Conservation (phyloP, 1,140 invertebrate species). For the Drosophila tropicalis region DNA sequence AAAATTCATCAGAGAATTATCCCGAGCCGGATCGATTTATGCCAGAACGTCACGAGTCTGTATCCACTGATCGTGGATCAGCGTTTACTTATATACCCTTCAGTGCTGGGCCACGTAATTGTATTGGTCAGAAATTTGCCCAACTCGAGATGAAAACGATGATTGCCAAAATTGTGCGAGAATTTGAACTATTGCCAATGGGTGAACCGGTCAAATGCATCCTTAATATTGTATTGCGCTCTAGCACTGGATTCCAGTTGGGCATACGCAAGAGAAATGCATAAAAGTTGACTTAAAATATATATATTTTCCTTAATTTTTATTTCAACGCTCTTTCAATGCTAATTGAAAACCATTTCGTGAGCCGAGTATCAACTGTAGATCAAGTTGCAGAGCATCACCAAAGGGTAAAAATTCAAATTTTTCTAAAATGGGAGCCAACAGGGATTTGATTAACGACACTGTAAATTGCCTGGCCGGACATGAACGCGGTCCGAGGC, state of each 20-base stretch:
- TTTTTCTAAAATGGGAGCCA: conserved; percentile 40
- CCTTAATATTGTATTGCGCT: conserved; percentile 68
- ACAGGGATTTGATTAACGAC: conserved; percentile 35
- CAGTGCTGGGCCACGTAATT: conserved; percentile 88
- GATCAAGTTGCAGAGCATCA: conserved; percentile 34
- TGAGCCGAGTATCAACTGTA: conserved; percentile 46
- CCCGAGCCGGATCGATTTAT: conserved; percentile 83
- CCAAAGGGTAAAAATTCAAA: conserved; percentile 62
- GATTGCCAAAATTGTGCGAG: conserved; percentile 71
- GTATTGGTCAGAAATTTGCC: conserved; percentile 85
- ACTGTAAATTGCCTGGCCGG: conserved; percentile 52
- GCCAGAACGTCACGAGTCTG: conserved; percentile 86
- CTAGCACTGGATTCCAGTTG: conserved; percentile 64
- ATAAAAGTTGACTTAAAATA: background rate
- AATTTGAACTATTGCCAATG: conserved; percentile 83
- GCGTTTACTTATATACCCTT: conserved; percentile 87
- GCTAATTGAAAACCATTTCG: conserved; percentile 65
- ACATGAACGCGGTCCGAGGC: conserved; percentile 59
- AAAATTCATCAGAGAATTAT: conserved; percentile 23
- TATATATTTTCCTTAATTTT: background rate
- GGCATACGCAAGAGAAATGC: conserved; percentile 49
- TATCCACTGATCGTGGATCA: conserved; percentile 70
- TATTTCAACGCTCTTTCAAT: conserved; percentile 23
- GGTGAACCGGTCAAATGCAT: conserved; percentile 56
- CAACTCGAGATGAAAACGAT: conserved; percentile 77